These are phyloP conservation scores for Scaptodrosophila latifasciaeformis DNA, from an alignment of 2,888 invertebrate genomes.

Conservation along the genomic window DNA sequence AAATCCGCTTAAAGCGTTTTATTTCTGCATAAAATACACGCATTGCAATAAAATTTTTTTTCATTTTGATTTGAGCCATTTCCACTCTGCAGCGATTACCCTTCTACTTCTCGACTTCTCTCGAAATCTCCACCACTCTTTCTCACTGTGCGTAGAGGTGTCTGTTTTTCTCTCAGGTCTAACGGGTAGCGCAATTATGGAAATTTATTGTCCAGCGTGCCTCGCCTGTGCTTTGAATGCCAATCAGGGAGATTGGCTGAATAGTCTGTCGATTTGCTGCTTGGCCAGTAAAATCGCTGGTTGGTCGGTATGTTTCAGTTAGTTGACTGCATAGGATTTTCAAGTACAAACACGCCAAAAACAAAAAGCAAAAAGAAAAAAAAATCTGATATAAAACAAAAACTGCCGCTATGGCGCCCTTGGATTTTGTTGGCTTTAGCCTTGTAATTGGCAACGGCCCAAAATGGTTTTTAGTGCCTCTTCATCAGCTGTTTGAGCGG, in stretches of 20 bases:
- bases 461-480: neutral
- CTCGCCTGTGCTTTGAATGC: slow-evolving; percentile 43
- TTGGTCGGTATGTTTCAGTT: neutral
- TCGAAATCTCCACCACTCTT: neutral
- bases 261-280: slow-evolving; percentile 7
- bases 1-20: slow-evolving; percentile 36
- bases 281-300: neutral
- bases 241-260: slow-evolving; percentile 37
- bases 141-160: neutral
- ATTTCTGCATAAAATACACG: slow-evolving; percentile 48
- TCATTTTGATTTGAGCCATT: too few relatives aligned
- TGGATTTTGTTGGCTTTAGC: slow-evolving; percentile 21
- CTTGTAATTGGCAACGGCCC: slow-evolving; percentile 16
- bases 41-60: slow-evolving; percentile 49
- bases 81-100: too few relatives aligned
- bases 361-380: slow-evolving; percentile 8
- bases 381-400: neutral
- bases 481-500: neutral
- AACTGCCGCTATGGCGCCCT: neutral
- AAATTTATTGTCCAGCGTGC: slow-evolving; percentile 59
- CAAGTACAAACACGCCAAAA: slow-evolving; percentile 33
- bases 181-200: slow-evolving; percentile 61
- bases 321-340: slow-evolving; percentile 10
- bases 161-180: slow-evolving; percentile 15
- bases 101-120: neutral